Base-by-base conservation (phyloP, 2,888 invertebrate genomes). In the Pilophorus perplexus region DNA sequence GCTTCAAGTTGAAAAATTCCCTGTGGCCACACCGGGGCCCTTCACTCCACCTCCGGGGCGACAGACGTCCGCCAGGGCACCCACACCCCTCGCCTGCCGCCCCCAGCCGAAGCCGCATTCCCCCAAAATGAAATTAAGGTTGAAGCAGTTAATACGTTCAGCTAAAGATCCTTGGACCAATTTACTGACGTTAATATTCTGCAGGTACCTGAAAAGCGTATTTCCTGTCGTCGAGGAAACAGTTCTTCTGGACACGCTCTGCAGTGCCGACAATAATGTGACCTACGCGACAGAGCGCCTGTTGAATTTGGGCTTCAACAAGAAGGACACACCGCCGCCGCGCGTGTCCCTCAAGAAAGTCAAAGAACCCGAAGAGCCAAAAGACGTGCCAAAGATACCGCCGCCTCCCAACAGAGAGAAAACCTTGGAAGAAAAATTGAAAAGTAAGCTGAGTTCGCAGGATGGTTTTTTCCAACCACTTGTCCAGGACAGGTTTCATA, bases 41-140 rank as follows among this genome's bases (percentile, higher is more conserved):
- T 73, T 72, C 66, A 73, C 73, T 3, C 72, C 72, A 12, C 73
- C 74, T 3, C 68, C 70, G 27, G 67, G 64, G 2, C 67, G 71
- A n/a, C 69, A 68, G 27, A 68, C 69, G 25, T 59, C 70, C 8
- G 66, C 60, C 6, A 69, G 71, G 44, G 66, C 67, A 1, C 70
- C 69, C 14, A 57, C 68, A 6, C 71, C 73, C 1, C 70, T 72
- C 18, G 57, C 68, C 2, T 68, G 70, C 42, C 71, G 72, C 38
- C 72, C 72, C n/a, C 67, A 60, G 46, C 69, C 71, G 2, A 69
- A 71, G 46, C 84, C 87, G 71, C 90, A 90, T 74, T 87, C 89
- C 73, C 93, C 93, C 71, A 93, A 93, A 82, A 88, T 93, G 87
- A 93, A 93, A 81, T 83, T 93, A 78, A 92, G 93, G 92, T 92